These are phyloP conservation scores for Lateolabrax maculatus DNA, from an alignment of 2,797 vertebrate species.

Conservation along the genomic window DNA sequence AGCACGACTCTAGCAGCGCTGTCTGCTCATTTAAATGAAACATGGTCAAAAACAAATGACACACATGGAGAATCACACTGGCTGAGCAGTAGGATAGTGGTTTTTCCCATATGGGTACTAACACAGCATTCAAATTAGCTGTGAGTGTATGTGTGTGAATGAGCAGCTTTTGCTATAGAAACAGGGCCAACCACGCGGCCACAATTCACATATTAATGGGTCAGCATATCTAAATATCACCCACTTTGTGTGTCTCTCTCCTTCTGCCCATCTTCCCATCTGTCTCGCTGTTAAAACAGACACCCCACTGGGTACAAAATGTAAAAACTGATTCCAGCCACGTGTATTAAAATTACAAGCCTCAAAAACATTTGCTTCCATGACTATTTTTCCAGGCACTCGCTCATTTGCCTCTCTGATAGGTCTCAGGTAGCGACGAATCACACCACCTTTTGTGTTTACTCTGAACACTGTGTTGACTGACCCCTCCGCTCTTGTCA, in stretches of 20 bases:
- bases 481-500: constrained; percentile 58
- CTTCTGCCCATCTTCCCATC: constrained; percentile 23
- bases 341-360: background rate
- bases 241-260: background rate
- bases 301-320: constrained; percentile 4
- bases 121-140: constrained; percentile 69
- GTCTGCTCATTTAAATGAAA: constrained; percentile 37
- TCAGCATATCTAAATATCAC: constrained; percentile 58
- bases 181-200: constrained; percentile 27
- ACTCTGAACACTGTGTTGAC: constrained; percentile 37
- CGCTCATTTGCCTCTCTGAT: constrained; percentile 21
- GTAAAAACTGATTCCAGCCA: constrained; percentile 4
- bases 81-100: constrained; percentile 52
- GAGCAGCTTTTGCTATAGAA: constrained; percentile 52
- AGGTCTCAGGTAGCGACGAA: constrained; percentile 37
- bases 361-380: background rate
- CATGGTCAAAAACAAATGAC: constrained; percentile 46
- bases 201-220: constrained; percentile 66
- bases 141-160: constrained; percentile 32
- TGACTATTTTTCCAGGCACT: background rate
- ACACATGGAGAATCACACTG: constrained; percentile 10
- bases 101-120: constrained; percentile 60
- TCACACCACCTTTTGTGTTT: constrained; percentile 33
- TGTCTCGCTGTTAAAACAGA: constrained; percentile 33
- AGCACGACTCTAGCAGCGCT: background rate